Conservation (phyloP, 1,140 invertebrate species). For the Bombus impatiens region DNA sequence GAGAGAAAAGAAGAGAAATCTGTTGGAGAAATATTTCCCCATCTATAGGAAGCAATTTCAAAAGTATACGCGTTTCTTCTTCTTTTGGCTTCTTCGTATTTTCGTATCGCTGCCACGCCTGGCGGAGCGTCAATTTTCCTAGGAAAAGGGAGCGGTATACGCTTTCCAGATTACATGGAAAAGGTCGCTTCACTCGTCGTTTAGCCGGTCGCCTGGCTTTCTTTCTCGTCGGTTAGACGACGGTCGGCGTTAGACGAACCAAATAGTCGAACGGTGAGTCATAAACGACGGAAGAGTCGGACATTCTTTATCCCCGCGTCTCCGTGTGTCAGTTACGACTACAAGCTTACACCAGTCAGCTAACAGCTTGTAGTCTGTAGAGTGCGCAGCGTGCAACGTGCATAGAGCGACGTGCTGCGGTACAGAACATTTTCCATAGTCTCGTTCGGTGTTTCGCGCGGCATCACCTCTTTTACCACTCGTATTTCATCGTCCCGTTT, state of each 20-base stretch:
- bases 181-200: not conserved
- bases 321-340: not conserved
- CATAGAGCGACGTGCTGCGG: not conserved
- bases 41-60: too few species aligned
- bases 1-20: too few species aligned
- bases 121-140: not conserved
- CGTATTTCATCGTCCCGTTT: not conserved
- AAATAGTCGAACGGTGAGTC: slow-evolving; percentile 54
- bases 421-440: slow-evolving; percentile 19
- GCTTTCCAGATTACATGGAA: not conserved
- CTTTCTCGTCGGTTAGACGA: slow-evolving; percentile 24
- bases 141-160: not conserved
- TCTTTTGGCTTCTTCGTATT: too few species aligned
- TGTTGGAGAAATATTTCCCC: too few species aligned
- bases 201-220: slow-evolving; percentile 1
- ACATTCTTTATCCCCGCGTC: slow-evolving; percentile 24
- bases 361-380: not conserved
- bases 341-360: not conserved
- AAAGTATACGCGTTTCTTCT: too few species aligned
- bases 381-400: not conserved
- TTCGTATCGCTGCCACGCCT: not conserved
- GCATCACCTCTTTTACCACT: not conserved
- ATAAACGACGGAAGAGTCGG: slow-evolving; percentile 42
- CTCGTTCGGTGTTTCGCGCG: not conserved
- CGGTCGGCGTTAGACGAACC: slow-evolving; percentile 14